phyloP scores from a whole-genome alignment of 2,888 invertebrate species.

The Tiliacea citrago region DNA sequence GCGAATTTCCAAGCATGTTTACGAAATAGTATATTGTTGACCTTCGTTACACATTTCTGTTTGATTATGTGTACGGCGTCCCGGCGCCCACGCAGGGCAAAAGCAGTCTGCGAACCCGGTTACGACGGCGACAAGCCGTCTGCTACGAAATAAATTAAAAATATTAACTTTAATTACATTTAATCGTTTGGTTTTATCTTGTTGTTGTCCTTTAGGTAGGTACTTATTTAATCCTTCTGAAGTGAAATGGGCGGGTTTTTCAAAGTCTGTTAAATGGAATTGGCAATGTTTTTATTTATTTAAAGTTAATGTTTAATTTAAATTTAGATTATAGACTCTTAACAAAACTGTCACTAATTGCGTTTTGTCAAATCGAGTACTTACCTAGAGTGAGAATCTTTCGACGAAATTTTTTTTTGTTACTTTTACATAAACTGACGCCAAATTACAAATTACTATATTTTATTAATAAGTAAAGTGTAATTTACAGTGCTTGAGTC shows the following conservation, averaged over 20 bases:
- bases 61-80: background rate
- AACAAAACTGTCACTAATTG: background rate
- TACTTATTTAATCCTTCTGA: background rate
- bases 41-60: slow-evolving; percentile 31
- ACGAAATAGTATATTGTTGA: background rate
- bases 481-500: background rate
- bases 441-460: too few relatives aligned
- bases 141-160: slow-evolving; percentile 30
- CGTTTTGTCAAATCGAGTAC: background rate
- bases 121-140: slow-evolving; percentile 42
- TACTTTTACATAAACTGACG: too few relatives aligned
- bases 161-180: background rate
- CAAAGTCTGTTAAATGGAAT: background rate
- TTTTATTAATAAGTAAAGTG: background rate
- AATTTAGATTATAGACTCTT: background rate
- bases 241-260: background rate
- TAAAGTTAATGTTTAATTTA: background rate
- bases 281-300: background rate
- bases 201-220: background rate
- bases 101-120: slow-evolving; percentile 63
- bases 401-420: too few relatives aligned
- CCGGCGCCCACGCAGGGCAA: slow-evolving; percentile 68
- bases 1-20: too few relatives aligned
- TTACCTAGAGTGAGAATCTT: background rate
- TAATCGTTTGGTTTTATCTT: background rate